Conservation (phyloP, 2,797 vertebrate genomes). For the Cuniculus paca region DNA sequence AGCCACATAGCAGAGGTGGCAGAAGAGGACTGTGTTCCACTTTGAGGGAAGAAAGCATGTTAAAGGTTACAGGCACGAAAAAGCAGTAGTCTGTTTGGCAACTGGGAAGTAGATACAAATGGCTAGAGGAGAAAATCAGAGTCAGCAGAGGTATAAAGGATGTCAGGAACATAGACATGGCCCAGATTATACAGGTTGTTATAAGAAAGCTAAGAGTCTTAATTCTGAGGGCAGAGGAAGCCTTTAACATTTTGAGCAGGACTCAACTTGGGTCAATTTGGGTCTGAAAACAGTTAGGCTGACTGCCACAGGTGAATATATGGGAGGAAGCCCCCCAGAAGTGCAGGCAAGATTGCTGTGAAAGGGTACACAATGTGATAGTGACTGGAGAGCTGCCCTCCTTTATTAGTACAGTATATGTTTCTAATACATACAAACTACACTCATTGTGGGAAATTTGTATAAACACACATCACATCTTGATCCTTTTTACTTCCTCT, state of each 20-base stretch:
- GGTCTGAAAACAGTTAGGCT: not conserved
- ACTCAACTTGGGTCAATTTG: too few relatives aligned
- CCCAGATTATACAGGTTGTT: not conserved
- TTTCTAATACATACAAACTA: not conserved
- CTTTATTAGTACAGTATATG: not conserved
- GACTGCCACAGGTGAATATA: not conserved
- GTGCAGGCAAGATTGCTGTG: not conserved
- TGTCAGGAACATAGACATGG: not conserved
- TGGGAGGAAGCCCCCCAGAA: not conserved
- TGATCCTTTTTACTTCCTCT: not conserved
- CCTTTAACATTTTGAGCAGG: not conserved
- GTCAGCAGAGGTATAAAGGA: not conserved
- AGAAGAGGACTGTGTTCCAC: not conserved
- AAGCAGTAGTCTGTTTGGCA: not conserved
- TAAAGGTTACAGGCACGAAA: not conserved
- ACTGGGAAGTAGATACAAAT: not conserved
- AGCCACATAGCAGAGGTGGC: not conserved
- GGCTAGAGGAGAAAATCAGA: not conserved
- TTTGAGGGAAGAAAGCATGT: not conserved
- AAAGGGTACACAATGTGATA: not conserved
- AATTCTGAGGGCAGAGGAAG: not conserved
- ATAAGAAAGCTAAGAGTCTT: not conserved
- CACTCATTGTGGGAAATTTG: not conserved
- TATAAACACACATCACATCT: not conserved
- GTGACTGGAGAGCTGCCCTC: not conserved